Conservation (phyloP, 2,888 invertebrate species). For the Helicoverpa assulta region DNA sequence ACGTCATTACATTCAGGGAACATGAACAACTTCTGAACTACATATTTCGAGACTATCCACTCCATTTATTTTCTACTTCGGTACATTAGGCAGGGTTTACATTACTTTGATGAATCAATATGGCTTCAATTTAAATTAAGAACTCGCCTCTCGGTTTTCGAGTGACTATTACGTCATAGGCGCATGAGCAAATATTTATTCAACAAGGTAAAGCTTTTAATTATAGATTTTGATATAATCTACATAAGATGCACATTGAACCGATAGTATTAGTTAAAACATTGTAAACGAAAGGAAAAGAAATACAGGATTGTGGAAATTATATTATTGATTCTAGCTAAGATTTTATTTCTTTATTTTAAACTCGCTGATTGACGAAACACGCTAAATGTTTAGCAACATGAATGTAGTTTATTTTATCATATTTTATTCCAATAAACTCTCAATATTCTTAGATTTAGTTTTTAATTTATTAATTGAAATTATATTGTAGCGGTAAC, state of each 20-base stretch:
- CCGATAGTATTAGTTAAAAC: slow-evolving; percentile 36
- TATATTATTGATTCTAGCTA: slow-evolving; percentile 16
- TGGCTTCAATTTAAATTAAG: background rate
- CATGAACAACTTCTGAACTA: background rate
- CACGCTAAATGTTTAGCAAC: slow-evolving; percentile 18
- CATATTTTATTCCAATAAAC: slow-evolving; percentile 40
- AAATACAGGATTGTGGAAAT: slow-evolving; percentile 14
- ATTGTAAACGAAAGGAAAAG: slow-evolving; percentile 25
- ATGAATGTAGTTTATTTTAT: slow-evolving; percentile 21
- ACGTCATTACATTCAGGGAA: background rate
- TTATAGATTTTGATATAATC: slow-evolving; percentile 37
- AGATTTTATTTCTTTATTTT: slow-evolving; percentile 28
- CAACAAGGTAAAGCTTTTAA: slow-evolving; percentile 5
- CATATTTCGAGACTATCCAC: background rate
- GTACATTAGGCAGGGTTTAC: background rate
- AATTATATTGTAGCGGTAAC: slow-evolving; percentile 30
- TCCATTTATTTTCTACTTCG: slow-evolving; percentile 42
- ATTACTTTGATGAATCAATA: slow-evolving; percentile 24
- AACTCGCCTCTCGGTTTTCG: background rate
- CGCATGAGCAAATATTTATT: slow-evolving; percentile 10
- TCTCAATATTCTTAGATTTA: slow-evolving; percentile 18
- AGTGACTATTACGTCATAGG: background rate
- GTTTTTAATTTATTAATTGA: slow-evolving; percentile 39
- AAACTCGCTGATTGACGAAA: slow-evolving; percentile 18
- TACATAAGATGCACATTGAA: slow-evolving; percentile 53